phyloP scores from a whole-genome alignment of 2,797 vertebrate species.

The Pseudochaenichthys georgianus region DNA sequence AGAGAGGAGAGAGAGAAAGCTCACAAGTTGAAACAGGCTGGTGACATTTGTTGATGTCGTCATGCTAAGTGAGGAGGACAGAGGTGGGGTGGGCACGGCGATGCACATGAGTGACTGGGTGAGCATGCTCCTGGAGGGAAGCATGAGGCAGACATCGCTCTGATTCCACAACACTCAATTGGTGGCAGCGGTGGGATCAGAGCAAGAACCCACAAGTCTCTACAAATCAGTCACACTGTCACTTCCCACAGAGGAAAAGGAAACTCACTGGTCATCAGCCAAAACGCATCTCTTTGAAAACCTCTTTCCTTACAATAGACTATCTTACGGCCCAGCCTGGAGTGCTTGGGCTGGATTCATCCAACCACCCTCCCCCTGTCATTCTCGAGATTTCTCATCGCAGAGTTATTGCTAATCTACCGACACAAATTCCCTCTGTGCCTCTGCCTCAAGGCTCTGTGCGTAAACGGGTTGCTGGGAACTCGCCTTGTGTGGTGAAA shows the following conservation, averaged over 20 bases:
- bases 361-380: slow-evolving; percentile 66
- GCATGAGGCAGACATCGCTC: slow-evolving; percentile 76
- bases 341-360: slow-evolving; percentile 76
- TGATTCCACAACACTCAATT: slow-evolving; percentile 62
- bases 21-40: slow-evolving; percentile 61
- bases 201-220: slow-evolving; percentile 71
- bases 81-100: slow-evolving; percentile 68
- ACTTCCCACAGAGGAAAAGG: slow-evolving; percentile 57
- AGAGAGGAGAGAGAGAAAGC: slow-evolving; percentile 30
- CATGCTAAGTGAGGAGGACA: slow-evolving; percentile 80
- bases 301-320: slow-evolving; percentile 72
- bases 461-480: slow-evolving; percentile 77
- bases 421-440: slow-evolving; percentile 78
- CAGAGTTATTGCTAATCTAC: slow-evolving; percentile 81
- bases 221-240: slow-evolving; percentile 78
- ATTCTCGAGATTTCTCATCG: slow-evolving; percentile 75
- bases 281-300: slow-evolving; percentile 78
- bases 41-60: slow-evolving; percentile 58
- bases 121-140: slow-evolving; percentile 76
- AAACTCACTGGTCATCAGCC: slow-evolving; percentile 73
- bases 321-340: slow-evolving; percentile 67
- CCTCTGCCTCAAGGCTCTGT: slow-evolving; percentile 71
- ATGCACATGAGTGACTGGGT: slow-evolving; percentile 80
- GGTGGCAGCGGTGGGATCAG: slow-evolving; percentile 72
- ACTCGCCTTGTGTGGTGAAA: slow-evolving; percentile 64